Percentiles rank a stretch among this genome's conserved stretches.
Conservation (phyloP, 2,797 vertebrate genomes). For the Hydrolagus colliei region DNA sequence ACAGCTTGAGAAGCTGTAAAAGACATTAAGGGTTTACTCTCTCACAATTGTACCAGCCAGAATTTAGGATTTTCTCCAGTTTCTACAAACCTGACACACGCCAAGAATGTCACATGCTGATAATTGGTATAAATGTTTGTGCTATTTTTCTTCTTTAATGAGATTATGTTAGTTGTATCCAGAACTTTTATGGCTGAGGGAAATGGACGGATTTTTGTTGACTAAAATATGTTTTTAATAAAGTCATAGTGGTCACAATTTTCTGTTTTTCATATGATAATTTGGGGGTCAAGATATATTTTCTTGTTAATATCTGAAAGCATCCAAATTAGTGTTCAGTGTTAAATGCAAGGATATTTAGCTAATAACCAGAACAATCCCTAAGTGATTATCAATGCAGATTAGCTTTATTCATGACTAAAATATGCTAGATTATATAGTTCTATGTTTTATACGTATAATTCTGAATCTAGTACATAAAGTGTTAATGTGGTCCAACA, state of each 20-base stretch:
- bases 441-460: too few species aligned
- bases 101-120: background rate
- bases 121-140: background rate
- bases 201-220: conserved; percentile 6
- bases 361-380: too few species aligned
- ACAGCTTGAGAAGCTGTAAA: background rate
- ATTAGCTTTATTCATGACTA: too few species aligned
- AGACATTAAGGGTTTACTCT: background rate
- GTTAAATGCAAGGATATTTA: background rate
- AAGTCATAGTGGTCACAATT: background rate
- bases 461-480: too few species aligned
- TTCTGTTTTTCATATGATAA: too few species aligned
- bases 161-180: background rate
- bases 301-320: background rate
- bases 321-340: background rate
- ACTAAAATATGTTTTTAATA: background rate
- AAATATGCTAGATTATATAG: too few species aligned
- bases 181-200: background rate
- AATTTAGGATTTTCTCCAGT: background rate
- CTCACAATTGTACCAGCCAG: background rate
- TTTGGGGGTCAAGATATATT: background rate
- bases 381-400: background rate
- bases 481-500: too few species aligned
- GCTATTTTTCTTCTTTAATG: background rate
- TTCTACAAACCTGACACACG: background rate